Evolutionary conservation across 2,797 vertebrate genomes (phyloP).

Genomic region (Esox lucius): DNA sequence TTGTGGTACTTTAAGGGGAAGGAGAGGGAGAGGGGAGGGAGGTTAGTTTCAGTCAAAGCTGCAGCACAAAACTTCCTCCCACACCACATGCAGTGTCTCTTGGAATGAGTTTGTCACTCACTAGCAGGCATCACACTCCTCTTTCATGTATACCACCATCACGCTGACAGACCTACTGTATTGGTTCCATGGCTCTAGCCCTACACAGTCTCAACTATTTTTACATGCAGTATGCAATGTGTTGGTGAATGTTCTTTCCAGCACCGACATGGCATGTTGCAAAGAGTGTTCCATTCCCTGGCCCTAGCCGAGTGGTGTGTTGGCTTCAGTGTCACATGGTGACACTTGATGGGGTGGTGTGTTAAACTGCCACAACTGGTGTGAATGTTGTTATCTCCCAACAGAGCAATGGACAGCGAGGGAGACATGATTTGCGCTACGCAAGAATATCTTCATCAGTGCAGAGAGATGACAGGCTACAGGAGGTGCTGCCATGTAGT

Average conservation of each 20-base stretch:
- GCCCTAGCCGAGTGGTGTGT: conserved; percentile 49
- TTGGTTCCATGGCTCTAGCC: not conserved
- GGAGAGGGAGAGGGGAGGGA: conserved; percentile 70
- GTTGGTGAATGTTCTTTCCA: conserved; percentile 48
- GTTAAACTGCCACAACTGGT: conserved; percentile 58
- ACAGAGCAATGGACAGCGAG: conserved; percentile 46
- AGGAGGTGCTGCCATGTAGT: conserved; percentile 55
- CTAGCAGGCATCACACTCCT: conserved; percentile 59
- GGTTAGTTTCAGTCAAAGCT: conserved; percentile 80
- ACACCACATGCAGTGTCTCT: conserved; percentile 73
- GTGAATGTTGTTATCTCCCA: conserved; percentile 65
- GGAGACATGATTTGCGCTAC: conserved; percentile 62
- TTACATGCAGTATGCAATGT: not conserved
- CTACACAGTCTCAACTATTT: not conserved
- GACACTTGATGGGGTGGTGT: conserved; percentile 55
- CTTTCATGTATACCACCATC: conserved; percentile 56
- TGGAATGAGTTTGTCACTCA: conserved; percentile 72
- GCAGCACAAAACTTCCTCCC: conserved; percentile 78
- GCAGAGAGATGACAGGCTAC: conserved; percentile 62
- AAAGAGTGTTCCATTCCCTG: conserved; percentile 42
- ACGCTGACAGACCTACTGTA: conserved; percentile 34
- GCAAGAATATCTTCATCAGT: conserved; percentile 68
- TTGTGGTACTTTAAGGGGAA: conserved; percentile 79
- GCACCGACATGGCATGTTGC: conserved; percentile 50
- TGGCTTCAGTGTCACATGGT: conserved; percentile 50